Evolutionary conservation across 2,113 vertebrate genomes (phyloP), one percentile per base, ranked within the genome.

Genomic region (Oryzias curvinotus): DNA sequence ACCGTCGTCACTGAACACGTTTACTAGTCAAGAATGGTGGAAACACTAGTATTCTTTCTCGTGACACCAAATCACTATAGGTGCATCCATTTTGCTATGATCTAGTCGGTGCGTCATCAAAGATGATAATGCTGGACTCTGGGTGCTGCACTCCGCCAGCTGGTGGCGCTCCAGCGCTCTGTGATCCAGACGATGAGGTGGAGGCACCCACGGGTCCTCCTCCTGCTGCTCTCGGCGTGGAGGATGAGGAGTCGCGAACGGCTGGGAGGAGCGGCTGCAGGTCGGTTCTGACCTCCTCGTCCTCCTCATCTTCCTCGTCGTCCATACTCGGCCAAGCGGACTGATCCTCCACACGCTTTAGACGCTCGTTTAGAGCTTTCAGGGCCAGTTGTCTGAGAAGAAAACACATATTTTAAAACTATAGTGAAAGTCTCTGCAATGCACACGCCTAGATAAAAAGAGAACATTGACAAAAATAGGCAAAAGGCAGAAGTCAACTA

Each of bases 321-420:
- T 99, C 97, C 97, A 99, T 98, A 90, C 90, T 98, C 53, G 97
- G 97, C 97, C 97, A 99, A 23, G 94, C 92, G 0, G 95, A 93
- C 85, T 97, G 95, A 80, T 98, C 97, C 83, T 98, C 97, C 73
- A 96, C 96, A 0, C 93, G 92, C 88, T 98, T 98, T 78, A 99
- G 88, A 43, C 97, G 93, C 81, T 99, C 97, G 1, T 99, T 98
- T 73, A 99, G 85, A 25, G 97, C 97, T 76, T 99, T 99, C 68
- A 99, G 91, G 7, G 96, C 97, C 82, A 99, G 84, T 85, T 99
- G 97, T 90, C 97, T 99, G 84, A 5, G 41, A 47, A 19, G 23
- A 63, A 42, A 19, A 63, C 0, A 7, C 10, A 4, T 19, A 7
- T 48, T 48, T 48, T 10, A 48, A 48, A 18, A 48, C n/a, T n/a